Percentiles rank a stretch among this genome's conserved stretches.
phyloP scores from a whole-genome alignment of 2,797 vertebrate genomes.

The Scleropages formosus region DNA sequence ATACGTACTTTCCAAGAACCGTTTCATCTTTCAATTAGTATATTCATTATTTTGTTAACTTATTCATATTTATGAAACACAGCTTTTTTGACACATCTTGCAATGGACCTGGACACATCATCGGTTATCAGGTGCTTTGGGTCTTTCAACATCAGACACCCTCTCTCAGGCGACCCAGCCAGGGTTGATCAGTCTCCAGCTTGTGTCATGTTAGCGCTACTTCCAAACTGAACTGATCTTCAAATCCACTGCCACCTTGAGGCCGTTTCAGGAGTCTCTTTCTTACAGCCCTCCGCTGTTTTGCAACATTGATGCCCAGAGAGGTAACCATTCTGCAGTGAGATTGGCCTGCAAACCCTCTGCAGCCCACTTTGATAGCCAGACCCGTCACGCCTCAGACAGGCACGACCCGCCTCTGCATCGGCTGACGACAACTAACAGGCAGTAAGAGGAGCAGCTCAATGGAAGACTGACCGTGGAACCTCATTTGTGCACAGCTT shows the following conservation, averaged over 20 bases:
- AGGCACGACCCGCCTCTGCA: no score
- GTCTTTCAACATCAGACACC: background rate
- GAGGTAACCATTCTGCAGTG: background rate
- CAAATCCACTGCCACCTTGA: background rate
- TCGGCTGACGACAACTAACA: no score
- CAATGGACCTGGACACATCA: no score
- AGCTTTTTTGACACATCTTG: no score
- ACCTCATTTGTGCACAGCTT: no score
- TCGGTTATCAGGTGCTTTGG: background rate
- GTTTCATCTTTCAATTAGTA: no score
- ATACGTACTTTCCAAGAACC: no score
- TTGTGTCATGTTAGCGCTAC: background rate
- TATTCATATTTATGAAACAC: no score
- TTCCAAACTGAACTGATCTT: background rate
- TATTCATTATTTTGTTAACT: no score
- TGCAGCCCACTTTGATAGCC: background rate
- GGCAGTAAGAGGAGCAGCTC: no score
- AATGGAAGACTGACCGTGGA: no score
- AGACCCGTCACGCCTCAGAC: background rate
- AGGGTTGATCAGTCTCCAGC: background rate
- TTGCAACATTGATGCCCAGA: background rate
- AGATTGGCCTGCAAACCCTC: conserved; percentile 2
- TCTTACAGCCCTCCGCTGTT: background rate
- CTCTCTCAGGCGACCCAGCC: no score
- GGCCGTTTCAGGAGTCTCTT: background rate